Evolutionary conservation across 2,797 vertebrate species (phyloP), one percentile per base, ranked within the genome.

Genomic region (Chelmon rostratus): DNA sequence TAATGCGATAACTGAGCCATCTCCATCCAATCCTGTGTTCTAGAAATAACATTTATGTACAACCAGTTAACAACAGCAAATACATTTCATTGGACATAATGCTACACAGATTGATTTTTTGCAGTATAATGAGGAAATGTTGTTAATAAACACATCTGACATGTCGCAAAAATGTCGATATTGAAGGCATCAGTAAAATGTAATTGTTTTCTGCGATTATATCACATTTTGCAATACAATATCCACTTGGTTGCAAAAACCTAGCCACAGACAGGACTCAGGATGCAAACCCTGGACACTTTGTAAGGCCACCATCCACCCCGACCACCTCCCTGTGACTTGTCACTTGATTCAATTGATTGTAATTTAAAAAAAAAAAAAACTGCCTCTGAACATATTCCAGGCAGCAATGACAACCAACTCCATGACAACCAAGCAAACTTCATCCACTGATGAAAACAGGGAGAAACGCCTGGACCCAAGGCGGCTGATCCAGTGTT

Each of bases 401-500:
- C 35, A n/a, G 47, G 8, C 13, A 37, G 46, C 13, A 21, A 37
- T 35, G 50, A 50, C 8, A 42, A 9, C 42, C 3, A 42, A 42
- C 42, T 63, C 38, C 38, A 23, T n/a, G 8, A 69, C 13, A 57
- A 35, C 19, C 2, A 58, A 7, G 28, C 8, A 16, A 33, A 33
- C 19, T 33, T 15, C 6, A 68, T 19, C 10, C 4, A 3, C 23
- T 44, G 10, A 46, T 31, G 23, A 25, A 46, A 31, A 62, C 35
- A 59, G 21, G 13, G 23, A 18, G 50, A 56, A 72, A 44, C 31
- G 2, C 25, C 23, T 54, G 33, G 10, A 68, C n/a, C 28, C 4
- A 5, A n/a, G 15, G 21, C 28, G 56, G 35, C 31, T 28, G 28
- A 72, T 76, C 42, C 31, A 57, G 40, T 69, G 65, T 38, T 67